A percentile compares a stretch with the other conserved stretches of the same genome.
These are phyloP conservation scores for Pachyseris speciosa DNA, from an alignment of 64 coral and sea anemone species.

Conservation along the genomic window DNA sequence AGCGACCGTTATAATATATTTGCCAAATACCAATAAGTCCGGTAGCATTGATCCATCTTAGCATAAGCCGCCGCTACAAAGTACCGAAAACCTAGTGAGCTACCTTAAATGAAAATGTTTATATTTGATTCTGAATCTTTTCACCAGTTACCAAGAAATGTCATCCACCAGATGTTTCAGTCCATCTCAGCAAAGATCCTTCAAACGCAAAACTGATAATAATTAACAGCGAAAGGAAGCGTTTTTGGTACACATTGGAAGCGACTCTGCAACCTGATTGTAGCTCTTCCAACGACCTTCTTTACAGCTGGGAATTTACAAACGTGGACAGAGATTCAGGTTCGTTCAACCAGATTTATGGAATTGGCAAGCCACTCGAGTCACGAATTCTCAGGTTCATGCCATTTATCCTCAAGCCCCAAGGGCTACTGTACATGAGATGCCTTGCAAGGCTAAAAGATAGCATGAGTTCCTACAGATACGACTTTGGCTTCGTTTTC, in stretches of 20 bases:
- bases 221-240: not conserved
- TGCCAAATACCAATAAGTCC: no score
- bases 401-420: not conserved
- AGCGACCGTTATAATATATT: no score
- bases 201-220: not conserved
- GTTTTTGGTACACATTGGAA: not conserved
- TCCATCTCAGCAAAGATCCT: not conserved
- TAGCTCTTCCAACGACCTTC: not conserved
- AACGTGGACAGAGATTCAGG: not conserved
- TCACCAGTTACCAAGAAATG: not conserved
- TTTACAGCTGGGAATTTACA: not conserved
- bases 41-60: no score
- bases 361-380: not conserved
- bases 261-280: not conserved
- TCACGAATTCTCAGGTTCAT: not conserved
- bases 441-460: not conserved
- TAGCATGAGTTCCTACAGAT: not conserved
- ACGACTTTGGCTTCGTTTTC: slow-evolving; percentile 24
- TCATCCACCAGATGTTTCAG: not conserved
- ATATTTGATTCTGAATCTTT: not conserved
- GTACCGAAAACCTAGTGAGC: no score
- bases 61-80: no score
- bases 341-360: not conserved
- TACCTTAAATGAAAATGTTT: not conserved
- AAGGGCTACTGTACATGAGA: not conserved